These are phyloP conservation scores for Portunus trituberculatus DNA, from an alignment of 1,140 invertebrate genomes.

Conservation along the genomic window DNA sequence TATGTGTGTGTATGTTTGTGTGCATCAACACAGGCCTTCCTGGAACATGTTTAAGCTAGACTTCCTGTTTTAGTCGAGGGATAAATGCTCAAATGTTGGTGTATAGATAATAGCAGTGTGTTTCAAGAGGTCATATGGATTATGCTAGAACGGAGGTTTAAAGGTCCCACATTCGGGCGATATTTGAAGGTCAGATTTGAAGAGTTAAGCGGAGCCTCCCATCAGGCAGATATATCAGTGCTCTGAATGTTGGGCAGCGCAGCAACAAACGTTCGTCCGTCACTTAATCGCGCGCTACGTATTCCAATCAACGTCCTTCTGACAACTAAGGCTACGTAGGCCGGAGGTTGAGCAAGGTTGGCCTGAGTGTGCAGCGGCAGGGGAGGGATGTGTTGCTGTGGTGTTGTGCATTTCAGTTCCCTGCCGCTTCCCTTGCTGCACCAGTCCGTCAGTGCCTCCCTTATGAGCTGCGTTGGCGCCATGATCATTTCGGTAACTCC, in stretches of 20 bases:
- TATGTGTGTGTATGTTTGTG: no score
- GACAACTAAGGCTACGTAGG: neutral
- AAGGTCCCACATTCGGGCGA: no score
- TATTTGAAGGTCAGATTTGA: no score
- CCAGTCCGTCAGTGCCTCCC: neutral
- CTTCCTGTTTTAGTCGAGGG: no score
- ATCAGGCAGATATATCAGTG: neutral
- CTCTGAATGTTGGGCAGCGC: neutral
- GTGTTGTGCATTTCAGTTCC: no score
- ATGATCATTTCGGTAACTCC: neutral
- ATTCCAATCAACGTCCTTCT: neutral
- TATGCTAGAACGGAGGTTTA: no score
- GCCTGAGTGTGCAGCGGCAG: neutral
- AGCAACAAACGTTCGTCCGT: neutral
- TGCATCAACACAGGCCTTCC: no score
- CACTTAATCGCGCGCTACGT: neutral
- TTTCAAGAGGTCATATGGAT: no score
- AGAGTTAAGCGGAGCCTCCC: no score
- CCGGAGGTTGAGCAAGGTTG: neutral
- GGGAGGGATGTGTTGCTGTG: neutral
- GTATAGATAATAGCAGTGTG: neutral
- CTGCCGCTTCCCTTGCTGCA: neutral
- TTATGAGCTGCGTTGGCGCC: neutral
- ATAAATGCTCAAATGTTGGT: no score
- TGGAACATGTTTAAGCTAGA: no score